Percentiles rank a stretch among this genome's conserved stretches.
Conservation (phyloP, 2,888 invertebrate species). For the Drosophila lacicola region DNA sequence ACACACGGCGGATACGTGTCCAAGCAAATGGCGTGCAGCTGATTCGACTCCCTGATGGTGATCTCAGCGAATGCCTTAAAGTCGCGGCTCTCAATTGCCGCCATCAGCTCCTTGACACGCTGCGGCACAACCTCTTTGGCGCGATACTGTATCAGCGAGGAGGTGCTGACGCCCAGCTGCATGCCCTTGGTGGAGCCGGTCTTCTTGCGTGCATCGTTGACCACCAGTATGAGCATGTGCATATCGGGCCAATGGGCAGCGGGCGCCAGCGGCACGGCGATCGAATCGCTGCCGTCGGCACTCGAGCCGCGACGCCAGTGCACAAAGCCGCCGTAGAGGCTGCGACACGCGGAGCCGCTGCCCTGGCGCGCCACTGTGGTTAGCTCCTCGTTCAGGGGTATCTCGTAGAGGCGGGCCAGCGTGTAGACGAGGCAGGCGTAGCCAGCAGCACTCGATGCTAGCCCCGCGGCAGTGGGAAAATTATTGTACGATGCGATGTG, state of each 20-base stretch:
- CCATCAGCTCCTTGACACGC: constrained; percentile 86
- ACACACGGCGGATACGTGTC: constrained; percentile 97
- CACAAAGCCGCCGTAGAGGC: constrained; percentile 97
- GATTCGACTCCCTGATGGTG: constrained; percentile 99
- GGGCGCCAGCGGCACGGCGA: constrained; percentile 90
- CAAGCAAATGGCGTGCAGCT: constrained; percentile 96
- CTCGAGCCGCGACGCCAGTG: constrained; percentile 92
- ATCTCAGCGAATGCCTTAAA: constrained; percentile 95
- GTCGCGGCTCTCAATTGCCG: constrained; percentile 88
- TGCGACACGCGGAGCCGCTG: constrained; percentile 98
- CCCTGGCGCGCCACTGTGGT: constrained; percentile 92
- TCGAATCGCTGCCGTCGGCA: constrained; percentile 90
- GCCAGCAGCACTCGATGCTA: constrained; percentile 99
- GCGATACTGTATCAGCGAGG: constrained; percentile 91
- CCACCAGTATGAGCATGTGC: constrained; percentile 94
- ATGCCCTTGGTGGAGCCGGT: constrained; percentile 95
- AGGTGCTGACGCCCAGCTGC: constrained; percentile 92
- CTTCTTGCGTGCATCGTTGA: constrained; percentile 93
- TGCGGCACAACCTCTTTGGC: constrained; percentile 90
- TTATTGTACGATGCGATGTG: constrained; percentile 96
- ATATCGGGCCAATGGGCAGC: constrained; percentile 95
- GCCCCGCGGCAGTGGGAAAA: constrained; percentile 99
- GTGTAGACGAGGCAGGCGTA: constrained; percentile 96
- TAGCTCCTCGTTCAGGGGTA: constrained; percentile 91
- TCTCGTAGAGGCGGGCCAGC: constrained; percentile 90